phyloP scores from a whole-genome alignment of 2,113 vertebrate species.

The Dipodomys merriami region DNA sequence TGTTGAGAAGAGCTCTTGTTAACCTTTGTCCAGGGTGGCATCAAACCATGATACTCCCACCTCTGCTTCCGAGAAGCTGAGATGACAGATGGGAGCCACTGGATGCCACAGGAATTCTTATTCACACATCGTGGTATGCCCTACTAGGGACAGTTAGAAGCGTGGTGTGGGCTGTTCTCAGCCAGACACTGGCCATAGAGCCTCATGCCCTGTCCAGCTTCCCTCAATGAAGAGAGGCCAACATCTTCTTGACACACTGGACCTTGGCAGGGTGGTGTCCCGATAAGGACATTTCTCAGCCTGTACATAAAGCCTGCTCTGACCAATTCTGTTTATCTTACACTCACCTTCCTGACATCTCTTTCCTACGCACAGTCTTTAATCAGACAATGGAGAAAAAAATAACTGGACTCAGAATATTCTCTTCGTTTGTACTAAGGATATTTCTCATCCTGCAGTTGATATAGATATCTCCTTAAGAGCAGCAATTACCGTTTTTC shows the following conservation, averaged over 20 bases:
- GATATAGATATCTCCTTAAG: background rate
- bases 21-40: no score
- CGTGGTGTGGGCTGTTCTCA: background rate
- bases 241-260: background rate
- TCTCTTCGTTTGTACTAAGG: background rate
- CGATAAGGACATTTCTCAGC: background rate
- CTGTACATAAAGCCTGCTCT: background rate
- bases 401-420: slow-evolving; percentile 1
- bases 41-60: no score
- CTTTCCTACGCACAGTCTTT: background rate
- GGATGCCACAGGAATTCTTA: background rate
- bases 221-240: background rate
- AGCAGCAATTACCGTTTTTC: slow-evolving; percentile 27
- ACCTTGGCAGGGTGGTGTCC: background rate
- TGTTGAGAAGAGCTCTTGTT: no score
- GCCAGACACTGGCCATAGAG: background rate
- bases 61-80: no score
- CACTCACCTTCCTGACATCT: slow-evolving; percentile 13
- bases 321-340: background rate
- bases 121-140: background rate
- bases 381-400: background rate
- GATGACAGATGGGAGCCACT: no score
- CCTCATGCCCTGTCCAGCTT: background rate
- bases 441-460: slow-evolving; percentile 8
- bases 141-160: background rate